phyloP scores from a whole-genome alignment of 2,113 vertebrate genomes.

The Dryoscopus gambensis region DNA sequence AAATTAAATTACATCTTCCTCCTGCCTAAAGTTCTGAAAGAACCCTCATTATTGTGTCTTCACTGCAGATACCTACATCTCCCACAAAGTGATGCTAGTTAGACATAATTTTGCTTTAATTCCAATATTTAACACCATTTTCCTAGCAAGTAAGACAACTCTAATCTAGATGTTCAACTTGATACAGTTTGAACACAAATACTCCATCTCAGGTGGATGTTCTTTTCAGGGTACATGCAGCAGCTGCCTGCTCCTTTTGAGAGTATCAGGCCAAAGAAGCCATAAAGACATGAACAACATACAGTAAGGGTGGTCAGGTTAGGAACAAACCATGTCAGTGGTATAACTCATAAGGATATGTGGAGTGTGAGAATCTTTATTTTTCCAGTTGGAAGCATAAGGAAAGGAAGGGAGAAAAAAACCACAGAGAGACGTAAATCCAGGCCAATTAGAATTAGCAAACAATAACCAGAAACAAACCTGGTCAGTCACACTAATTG shows the following conservation, averaged over 20 bases:
- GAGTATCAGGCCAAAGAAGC: neutral
- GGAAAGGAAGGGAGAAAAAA: neutral
- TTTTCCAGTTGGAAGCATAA: neutral
- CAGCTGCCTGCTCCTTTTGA: neutral
- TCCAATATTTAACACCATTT: neutral
- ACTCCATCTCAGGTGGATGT: neutral
- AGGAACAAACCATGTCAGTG: neutral
- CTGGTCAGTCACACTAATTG: neutral
- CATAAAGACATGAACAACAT: neutral
- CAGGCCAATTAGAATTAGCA: neutral
- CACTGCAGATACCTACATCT: neutral
- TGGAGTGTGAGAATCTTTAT: neutral
- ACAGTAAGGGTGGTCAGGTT: neutral
- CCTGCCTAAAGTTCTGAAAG: neutral
- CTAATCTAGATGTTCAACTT: neutral
- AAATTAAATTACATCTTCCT: neutral
- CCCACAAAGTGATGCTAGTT: accelerated
- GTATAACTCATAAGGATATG: neutral
- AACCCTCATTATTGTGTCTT: neutral
- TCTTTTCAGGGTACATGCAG: neutral
- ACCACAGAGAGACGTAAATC: neutral
- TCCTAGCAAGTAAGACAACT: neutral
- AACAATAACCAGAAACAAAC: neutral
- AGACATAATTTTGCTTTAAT: neutral
- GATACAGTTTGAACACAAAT: neutral